Conservation (phyloP, 1,140 invertebrate species). For the Eupeodes corollae region DNA sequence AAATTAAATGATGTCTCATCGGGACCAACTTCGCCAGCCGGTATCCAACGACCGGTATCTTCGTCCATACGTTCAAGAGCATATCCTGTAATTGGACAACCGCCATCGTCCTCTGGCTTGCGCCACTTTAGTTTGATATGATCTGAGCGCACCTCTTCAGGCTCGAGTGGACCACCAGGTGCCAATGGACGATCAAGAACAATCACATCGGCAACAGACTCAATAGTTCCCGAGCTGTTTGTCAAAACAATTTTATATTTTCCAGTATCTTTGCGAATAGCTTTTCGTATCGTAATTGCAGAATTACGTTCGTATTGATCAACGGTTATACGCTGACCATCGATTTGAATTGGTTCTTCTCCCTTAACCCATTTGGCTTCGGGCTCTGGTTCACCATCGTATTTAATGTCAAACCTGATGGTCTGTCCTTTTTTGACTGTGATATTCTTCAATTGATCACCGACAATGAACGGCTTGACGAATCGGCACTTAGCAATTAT, state of each 20-base stretch:
- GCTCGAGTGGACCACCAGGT: constrained; percentile 74
- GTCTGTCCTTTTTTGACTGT: constrained; percentile 90
- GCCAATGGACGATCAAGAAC: constrained; percentile 79
- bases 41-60: constrained; percentile 84
- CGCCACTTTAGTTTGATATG: constrained; percentile 93
- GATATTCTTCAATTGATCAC: constrained; percentile 71
- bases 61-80: constrained; percentile 94
- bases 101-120: constrained; percentile 87
- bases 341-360: constrained; percentile 60
- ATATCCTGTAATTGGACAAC: constrained; percentile 87
- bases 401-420: constrained; percentile 80
- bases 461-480: constrained; percentile 86
- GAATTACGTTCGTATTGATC: constrained; percentile 87
- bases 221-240: constrained; percentile 74
- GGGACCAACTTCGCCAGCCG: constrained; percentile 80
- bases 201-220: constrained; percentile 73
- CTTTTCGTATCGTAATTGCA: constrained; percentile 77
- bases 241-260: constrained; percentile 76
- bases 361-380: constrained; percentile 69
- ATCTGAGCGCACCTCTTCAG: constrained; percentile 77
- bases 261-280: constrained; percentile 76
- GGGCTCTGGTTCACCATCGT: constrained; percentile 88
- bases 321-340: constrained; percentile 62
- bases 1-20: constrained; percentile 73
- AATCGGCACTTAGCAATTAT: constrained; percentile 92